phyloP scores from a whole-genome alignment of 2,113 vertebrate genomes.

The Gnathonemus echidnorhynchus region DNA sequence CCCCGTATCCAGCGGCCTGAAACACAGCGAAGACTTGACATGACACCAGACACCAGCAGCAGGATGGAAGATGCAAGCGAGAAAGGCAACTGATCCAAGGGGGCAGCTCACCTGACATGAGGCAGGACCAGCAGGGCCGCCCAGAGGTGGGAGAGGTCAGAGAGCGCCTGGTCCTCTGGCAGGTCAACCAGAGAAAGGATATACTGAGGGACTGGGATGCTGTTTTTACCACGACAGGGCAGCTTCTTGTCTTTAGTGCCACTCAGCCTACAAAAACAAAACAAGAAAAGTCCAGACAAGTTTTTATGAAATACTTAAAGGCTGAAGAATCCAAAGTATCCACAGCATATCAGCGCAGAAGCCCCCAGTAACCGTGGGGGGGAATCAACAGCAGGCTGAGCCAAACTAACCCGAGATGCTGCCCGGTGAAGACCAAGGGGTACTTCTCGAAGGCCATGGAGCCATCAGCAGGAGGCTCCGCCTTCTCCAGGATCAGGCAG shows the following conservation, averaged over 20 bases:
- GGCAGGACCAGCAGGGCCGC: constrained; percentile 81
- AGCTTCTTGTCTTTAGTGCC: background rate
- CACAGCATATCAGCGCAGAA: background rate
- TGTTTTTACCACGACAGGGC: constrained; percentile 27
- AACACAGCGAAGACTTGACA: constrained; percentile 10
- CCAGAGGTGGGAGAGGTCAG: constrained; percentile 75
- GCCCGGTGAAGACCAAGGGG: constrained; percentile 73
- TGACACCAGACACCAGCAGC: background rate
- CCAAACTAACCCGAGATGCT: constrained; percentile 57
- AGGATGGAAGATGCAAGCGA: background rate
- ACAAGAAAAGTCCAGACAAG: background rate
- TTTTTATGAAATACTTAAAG: background rate
- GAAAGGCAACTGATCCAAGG: background rate
- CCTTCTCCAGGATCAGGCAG: constrained; percentile 84
- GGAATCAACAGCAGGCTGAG: background rate
- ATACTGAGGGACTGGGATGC: constrained; percentile 54
- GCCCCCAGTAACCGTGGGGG: background rate
- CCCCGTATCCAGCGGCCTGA: constrained; percentile 70
- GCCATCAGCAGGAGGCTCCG: constrained; percentile 75
- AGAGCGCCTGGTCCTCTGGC: constrained; percentile 44
- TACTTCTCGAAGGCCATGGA: constrained; percentile 93
- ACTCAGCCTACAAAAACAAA: background rate
- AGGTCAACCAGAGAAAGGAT: constrained; percentile 67
- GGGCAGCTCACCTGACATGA: constrained; percentile 74
- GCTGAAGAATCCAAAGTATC: background rate